A percentile compares a stretch with the other conserved stretches of the same genome.
Evolutionary conservation across 2,113 vertebrate genomes (phyloP).

Genomic region (Protomyctophum bolini): DNA sequence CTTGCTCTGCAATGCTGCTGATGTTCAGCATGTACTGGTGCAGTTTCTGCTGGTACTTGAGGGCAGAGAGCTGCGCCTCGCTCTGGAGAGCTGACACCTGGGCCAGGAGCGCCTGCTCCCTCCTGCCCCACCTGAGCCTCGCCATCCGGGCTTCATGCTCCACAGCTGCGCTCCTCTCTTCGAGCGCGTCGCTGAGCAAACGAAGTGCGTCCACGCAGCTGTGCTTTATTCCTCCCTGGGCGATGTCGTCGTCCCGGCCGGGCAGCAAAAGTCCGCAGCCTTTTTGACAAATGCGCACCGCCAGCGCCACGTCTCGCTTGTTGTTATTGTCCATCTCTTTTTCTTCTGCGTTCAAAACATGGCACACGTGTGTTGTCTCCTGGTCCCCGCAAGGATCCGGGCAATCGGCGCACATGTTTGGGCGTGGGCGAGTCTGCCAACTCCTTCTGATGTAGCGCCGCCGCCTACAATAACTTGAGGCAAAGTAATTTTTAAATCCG

Average conservation of each 20-base stretch:
- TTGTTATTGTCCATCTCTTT: constrained; percentile 37
- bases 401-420: constrained; percentile 59
- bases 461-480: neutral
- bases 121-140: constrained; percentile 71
- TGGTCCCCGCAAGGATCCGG: constrained; percentile 16
- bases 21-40: constrained; percentile 76
- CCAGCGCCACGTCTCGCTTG: constrained; percentile 16
- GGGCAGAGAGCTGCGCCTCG: constrained; percentile 80
- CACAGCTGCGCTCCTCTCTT: constrained; percentile 44
- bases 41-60: constrained; percentile 75
- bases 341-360: neutral
- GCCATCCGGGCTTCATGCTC: constrained; percentile 64
- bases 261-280: constrained; percentile 60
- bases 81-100: constrained; percentile 78
- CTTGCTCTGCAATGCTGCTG: constrained; percentile 71
- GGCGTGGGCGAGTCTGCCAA: neutral
- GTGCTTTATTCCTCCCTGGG: constrained; percentile 31
- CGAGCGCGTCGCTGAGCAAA: constrained; percentile 44
- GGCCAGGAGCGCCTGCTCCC: constrained; percentile 74
- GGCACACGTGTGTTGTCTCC: neutral
- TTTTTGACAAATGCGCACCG: constrained; percentile 39
- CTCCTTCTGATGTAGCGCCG: constrained; percentile 5
- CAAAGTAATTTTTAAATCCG: constrained; percentile 37
- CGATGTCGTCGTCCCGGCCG: neutral
- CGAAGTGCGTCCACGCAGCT: constrained; percentile 67